Conservation (phyloP, 2,888 invertebrate genomes). For the Lysandra coridon region DNA sequence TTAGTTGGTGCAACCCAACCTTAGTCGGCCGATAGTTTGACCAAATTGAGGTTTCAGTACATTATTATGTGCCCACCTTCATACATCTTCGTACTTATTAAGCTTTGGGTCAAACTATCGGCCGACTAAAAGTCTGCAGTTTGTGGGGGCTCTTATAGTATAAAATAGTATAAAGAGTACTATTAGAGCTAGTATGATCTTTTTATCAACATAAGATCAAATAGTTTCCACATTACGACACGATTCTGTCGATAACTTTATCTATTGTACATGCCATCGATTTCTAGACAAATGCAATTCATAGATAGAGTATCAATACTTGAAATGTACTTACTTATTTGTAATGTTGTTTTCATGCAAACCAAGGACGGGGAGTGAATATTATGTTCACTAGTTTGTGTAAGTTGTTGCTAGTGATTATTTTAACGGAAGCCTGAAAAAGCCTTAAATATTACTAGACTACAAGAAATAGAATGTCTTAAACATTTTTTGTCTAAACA, state of each 20-base stretch:
- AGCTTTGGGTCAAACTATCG: no score
- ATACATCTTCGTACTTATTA: no score
- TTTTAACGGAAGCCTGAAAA: not conserved
- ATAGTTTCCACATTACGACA: not conserved
- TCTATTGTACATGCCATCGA: not conserved
- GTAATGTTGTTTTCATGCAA: slow-evolving; percentile 18
- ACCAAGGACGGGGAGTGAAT: slow-evolving; percentile 50
- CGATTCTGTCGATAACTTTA: not conserved
- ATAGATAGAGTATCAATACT: not conserved
- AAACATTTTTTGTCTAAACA: no score
- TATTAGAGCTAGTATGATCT: not conserved
- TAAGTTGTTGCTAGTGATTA: slow-evolving; percentile 51
- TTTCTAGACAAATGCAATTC: not conserved
- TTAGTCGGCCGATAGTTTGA: no score
- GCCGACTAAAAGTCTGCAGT: no score
- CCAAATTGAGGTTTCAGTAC: no score
- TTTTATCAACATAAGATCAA: not conserved
- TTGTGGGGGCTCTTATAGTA: no score
- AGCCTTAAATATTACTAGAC: no score
- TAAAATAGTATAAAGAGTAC: no score
- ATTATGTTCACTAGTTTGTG: slow-evolving; percentile 72
- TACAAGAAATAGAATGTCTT: no score
- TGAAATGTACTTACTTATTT: not conserved
- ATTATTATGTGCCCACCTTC: no score
- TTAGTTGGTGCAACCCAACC: no score